Base-by-base conservation (phyloP, 1,140 invertebrate species). In the Palaemon carinicauda region DNA sequence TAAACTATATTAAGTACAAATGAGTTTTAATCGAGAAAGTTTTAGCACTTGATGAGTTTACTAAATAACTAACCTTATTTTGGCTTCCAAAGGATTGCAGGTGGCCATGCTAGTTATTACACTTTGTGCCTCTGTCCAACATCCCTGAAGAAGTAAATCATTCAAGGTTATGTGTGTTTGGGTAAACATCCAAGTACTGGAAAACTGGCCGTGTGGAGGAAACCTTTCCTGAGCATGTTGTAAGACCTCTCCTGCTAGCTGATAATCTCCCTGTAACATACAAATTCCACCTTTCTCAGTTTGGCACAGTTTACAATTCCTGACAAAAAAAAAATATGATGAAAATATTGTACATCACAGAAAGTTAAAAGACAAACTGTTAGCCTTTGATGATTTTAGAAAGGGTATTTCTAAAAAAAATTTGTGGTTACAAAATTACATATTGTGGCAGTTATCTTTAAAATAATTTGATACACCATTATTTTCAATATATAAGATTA, bases 191-290 rank as follows among this genome's bases (percentile, higher is more conserved):
- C 82, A 85, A 14, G 82, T 85, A 54, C 51, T 41, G 53, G 82
- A 60, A 78, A 78, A 75, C 33, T 78, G 82, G n/a, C 82, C 75
- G 31, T 85, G 54, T 27, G 29, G 29, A 19, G 82, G 82, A 74
- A 85, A 85, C 33, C 82, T 65, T 33, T 79, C 54, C n/a, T 78
- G 74, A 51, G 82, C 82, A 85, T 85, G 82, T 50, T 85, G 82
- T 14, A 85, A 69, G 15, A 85, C 74, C 15, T 85, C 82, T 33
- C 82, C 75, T 27, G 82, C 82, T 33, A 79, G 52, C 50, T 85
- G 82, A 75, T 85, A 85, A 24, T 85, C 82, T 31, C 82, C 82
- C 82, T 69, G 29, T 69, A 27, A 69, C 29, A 21, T 41, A 12
- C 12, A 41, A 41, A 4, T 41, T 41, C 12, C 7, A 41, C 41